A percentile compares a stretch with the other conserved stretches of the same genome.
These are phyloP conservation scores for Indri indri DNA, from an alignment of 2,113 vertebrate genomes.

Conservation along the genomic window DNA sequence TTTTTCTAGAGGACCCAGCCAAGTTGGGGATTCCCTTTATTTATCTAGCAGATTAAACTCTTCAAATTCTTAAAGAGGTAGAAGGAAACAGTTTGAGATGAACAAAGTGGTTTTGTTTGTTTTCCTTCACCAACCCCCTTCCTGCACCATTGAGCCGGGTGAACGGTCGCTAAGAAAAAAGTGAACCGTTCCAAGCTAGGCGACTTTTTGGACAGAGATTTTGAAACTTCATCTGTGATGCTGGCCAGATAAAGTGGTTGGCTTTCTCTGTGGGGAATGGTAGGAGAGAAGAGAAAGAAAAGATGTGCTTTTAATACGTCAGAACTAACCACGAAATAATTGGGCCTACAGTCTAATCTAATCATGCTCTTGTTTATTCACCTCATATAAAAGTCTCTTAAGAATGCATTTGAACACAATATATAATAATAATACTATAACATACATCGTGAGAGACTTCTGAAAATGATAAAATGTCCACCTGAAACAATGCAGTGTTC, in stretches of 20 bases:
- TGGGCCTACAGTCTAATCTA: slow-evolving; percentile 67
- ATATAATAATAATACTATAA: slow-evolving; percentile 99
- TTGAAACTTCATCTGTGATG: background rate
- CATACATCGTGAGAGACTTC: slow-evolving; percentile 97
- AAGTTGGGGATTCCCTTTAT: background rate
- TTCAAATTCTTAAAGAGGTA: background rate
- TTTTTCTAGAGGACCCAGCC: background rate
- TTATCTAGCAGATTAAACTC: background rate
- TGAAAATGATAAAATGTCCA: slow-evolving; percentile 90
- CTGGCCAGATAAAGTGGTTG: background rate
- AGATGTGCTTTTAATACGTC: background rate
- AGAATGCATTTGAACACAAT: slow-evolving; percentile 97
- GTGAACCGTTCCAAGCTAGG: background rate
- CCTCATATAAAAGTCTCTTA: slow-evolving; percentile 99
- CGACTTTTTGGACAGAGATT: slow-evolving; percentile 41
- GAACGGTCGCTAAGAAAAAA: background rate
- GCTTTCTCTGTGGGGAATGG: background rate
- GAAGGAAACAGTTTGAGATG: background rate
- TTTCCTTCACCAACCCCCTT: background rate
- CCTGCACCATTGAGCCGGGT: background rate
- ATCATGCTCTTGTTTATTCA: slow-evolving; percentile 99
- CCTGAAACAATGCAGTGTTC: slow-evolving; percentile 93
- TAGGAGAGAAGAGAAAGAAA: background rate
- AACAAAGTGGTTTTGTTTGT: background rate
- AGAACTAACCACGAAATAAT: slow-evolving; percentile 51